A percentile compares a stretch with the other conserved stretches of the same genome.
Evolutionary conservation across 1,140 invertebrate genomes (phyloP).

Genomic region (Odontomachus brunneus): DNA sequence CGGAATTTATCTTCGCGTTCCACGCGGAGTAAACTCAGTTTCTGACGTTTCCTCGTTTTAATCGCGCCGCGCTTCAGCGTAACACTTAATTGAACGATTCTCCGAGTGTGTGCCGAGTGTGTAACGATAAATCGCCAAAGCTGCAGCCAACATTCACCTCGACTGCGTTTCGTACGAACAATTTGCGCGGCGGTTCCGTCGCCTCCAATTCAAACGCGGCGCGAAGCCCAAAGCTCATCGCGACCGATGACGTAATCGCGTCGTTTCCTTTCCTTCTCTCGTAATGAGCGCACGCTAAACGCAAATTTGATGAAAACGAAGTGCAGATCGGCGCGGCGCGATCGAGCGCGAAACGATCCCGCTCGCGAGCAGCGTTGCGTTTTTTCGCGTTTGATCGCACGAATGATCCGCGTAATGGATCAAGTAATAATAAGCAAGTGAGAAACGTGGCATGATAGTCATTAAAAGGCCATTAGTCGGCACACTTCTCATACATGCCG

Average conservation of each 20-base stretch:
- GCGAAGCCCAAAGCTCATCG: slow-evolving; percentile 9
- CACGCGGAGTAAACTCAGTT: background rate
- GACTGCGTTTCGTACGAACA: slow-evolving; percentile 3
- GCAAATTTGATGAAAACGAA: slow-evolving; percentile 43
- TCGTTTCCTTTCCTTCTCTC: background rate
- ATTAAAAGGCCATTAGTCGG: slow-evolving; percentile 53
- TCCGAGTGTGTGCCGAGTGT: background rate
- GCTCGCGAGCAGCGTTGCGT: background rate
- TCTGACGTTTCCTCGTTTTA: background rate
- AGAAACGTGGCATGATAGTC: slow-evolving; percentile 42
- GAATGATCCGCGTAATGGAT: slow-evolving; percentile 36
- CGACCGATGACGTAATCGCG: slow-evolving; percentile 25
- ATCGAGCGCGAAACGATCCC: slow-evolving; percentile 20
- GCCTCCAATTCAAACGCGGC: background rate
- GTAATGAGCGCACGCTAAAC: slow-evolving; percentile 1
- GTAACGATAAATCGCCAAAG: background rate
- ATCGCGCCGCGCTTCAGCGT: background rate
- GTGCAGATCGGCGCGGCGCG: background rate
- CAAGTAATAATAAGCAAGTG: slow-evolving; percentile 55
- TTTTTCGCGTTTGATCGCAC: slow-evolving; percentile 45
- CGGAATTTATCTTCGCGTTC: background rate
- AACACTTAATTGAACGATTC: slow-evolving; percentile 12
- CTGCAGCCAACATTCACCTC: background rate
- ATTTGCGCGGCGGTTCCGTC: slow-evolving; percentile 12
- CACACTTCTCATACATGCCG: slow-evolving; percentile 15